Conservation (phyloP, 2,888 invertebrate genomes). For the Cantharis flavilabris region DNA sequence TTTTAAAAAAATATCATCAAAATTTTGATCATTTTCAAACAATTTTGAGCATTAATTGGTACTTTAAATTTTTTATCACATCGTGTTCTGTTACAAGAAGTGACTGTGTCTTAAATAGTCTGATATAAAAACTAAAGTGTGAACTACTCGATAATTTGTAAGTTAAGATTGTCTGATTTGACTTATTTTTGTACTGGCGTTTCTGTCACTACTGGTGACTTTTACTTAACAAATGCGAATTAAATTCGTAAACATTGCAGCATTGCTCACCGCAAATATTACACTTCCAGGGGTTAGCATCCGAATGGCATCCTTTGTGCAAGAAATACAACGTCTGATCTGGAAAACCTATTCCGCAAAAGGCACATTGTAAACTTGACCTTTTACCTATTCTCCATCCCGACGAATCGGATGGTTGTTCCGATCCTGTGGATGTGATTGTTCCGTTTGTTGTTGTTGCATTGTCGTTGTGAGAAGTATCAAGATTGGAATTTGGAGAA, state of each 20-base stretch:
- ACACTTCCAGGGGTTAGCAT: constrained; percentile 96
- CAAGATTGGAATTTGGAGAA: constrained; percentile 54
- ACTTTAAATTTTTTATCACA: background rate
- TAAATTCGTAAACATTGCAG: constrained; percentile 95
- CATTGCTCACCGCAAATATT: constrained; percentile 97
- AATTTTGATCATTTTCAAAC: constrained; percentile 3
- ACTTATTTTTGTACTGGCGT: background rate
- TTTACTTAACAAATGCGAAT: constrained; percentile 92
- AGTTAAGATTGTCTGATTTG: background rate
- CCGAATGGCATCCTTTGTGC: constrained; percentile 97
- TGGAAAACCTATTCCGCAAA: constrained; percentile 93
- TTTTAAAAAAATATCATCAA: constrained; percentile 15
- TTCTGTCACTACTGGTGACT: constrained; percentile 69
- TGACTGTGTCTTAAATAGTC: background rate
- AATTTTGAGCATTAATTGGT: background rate
- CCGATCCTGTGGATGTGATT: constrained; percentile 75
- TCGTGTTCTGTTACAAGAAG: background rate
- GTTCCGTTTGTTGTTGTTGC: constrained; percentile 63
- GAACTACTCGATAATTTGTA: background rate
- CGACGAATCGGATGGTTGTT: constrained; percentile 56
- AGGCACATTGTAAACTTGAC: constrained; percentile 76
- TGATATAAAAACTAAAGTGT: background rate
- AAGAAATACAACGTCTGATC: constrained; percentile 96
- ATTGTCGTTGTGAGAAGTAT: constrained; percentile 57
- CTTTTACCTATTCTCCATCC: constrained; percentile 57